phyloP scores from a whole-genome alignment of 2,888 invertebrate genomes.

The Melieria picta region DNA sequence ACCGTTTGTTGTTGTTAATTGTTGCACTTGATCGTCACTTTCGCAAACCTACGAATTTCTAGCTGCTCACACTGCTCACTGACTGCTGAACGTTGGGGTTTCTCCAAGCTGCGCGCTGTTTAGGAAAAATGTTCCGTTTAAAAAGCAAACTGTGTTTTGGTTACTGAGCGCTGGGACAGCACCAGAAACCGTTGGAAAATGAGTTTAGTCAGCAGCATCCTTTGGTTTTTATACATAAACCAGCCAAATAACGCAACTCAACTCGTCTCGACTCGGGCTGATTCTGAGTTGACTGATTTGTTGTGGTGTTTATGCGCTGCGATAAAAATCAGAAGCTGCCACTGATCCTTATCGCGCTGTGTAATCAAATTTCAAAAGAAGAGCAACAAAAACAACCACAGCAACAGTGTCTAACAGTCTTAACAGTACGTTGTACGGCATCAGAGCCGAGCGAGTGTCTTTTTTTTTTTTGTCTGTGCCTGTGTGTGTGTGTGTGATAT shows the following conservation, averaged over 20 bases:
- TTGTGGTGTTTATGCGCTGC: slow-evolving; percentile 19
- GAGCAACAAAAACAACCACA: slow-evolving; percentile 10
- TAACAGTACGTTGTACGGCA: not conserved
- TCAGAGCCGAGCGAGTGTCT: not conserved
- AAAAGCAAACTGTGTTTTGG: slow-evolving; percentile 6
- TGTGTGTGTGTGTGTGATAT: not conserved
- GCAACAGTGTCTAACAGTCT: slow-evolving; percentile 1
- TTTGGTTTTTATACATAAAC: slow-evolving; percentile 40
- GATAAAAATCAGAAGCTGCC: slow-evolving; percentile 41
- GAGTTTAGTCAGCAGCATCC: slow-evolving; percentile 25
- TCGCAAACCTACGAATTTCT: slow-evolving; percentile 80
- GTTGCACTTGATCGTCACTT: slow-evolving; percentile 75
- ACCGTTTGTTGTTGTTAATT: slow-evolving; percentile 14
- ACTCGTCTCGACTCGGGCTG: not conserved
- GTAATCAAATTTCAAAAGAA: not conserved
- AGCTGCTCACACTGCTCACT: not conserved
- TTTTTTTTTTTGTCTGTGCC: too few relatives aligned
- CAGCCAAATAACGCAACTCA: slow-evolving; percentile 1
- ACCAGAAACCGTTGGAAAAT: slow-evolving; percentile 45
- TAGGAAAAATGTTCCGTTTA: not conserved
- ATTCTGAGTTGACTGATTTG: slow-evolving; percentile 19
- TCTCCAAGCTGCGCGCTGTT: not conserved
- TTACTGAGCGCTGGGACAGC: slow-evolving; percentile 43
- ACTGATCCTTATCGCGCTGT: slow-evolving; percentile 42
- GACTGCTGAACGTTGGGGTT: too few relatives aligned